Percentiles rank a stretch among this genome's conserved stretches.
phyloP scores from a whole-genome alignment of 2,113 vertebrate species.

The Nannospalax galili region DNA sequence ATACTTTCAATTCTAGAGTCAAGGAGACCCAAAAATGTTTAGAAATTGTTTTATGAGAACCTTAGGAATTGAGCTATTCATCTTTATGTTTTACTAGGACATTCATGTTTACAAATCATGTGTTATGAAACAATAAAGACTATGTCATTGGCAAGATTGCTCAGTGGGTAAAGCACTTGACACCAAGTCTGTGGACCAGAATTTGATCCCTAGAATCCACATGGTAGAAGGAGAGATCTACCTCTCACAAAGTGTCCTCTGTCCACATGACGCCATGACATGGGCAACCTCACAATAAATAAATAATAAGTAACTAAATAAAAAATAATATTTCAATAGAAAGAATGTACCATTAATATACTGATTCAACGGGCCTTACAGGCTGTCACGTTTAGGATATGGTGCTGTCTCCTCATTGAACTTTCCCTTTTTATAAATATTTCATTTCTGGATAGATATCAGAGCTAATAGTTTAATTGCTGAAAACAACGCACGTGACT shows the following conservation, averaged over 20 bases:
- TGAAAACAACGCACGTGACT: background rate
- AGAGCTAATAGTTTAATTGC: conserved; percentile 46
- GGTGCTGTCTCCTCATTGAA: background rate
- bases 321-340: background rate
- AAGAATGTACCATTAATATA: background rate
- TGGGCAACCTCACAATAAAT: too few species aligned
- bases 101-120: background rate
- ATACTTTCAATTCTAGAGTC: background rate
- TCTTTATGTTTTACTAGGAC: background rate
- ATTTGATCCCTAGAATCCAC: background rate
- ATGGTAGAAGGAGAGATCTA: background rate
- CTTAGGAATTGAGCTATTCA: background rate
- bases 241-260: background rate
- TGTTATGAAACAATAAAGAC: background rate
- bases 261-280: too few species aligned
- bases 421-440: conserved; percentile 35
- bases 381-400: background rate
- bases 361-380: background rate
- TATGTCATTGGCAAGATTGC: too few species aligned
- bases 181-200: too few species aligned
- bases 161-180: background rate
- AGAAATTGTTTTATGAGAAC: background rate
- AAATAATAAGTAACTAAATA: background rate
- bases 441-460: conserved; percentile 33
- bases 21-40: background rate